Conservation (phyloP, 2,797 vertebrate genomes). For the Leptodon cayanensis region DNA sequence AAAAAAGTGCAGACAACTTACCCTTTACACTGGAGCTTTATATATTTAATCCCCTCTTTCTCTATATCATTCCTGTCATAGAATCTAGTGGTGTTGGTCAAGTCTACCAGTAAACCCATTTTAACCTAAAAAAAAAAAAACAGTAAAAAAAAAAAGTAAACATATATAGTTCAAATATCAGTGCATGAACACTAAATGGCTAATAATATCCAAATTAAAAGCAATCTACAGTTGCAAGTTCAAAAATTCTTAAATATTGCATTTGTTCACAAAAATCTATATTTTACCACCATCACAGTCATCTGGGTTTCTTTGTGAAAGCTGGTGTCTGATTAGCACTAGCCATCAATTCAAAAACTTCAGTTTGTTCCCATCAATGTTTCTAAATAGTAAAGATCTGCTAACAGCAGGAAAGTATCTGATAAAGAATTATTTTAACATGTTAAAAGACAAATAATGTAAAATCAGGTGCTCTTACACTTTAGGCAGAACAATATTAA, state of each 20-base stretch:
- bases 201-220: not conserved
- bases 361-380: not conserved
- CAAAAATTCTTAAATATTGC: not conserved
- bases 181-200: not conserved
- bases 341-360: not conserved
- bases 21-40: constrained; percentile 97
- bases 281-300: not conserved
- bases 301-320: not conserved
- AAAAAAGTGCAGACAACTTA: constrained; percentile 61
- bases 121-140: constrained; percentile 82
- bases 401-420: not conserved
- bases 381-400: not conserved
- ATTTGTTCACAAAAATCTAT: not conserved
- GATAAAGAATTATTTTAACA: not conserved
- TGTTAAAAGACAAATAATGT: not conserved
- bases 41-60: constrained; percentile 92
- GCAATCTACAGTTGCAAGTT: not conserved
- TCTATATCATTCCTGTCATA: constrained; percentile 94
- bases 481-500: not conserved
- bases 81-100: constrained; percentile 96
- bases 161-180: not conserved
- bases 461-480: not conserved
- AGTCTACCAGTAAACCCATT: constrained; percentile 93
- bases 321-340: not conserved
- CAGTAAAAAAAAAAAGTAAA: not conserved